Percentiles rank a stretch among this genome's conserved stretches.
These are phyloP conservation scores for Corythucha ciliata DNA, from an alignment of 2,888 invertebrate species.

Conservation along the genomic window DNA sequence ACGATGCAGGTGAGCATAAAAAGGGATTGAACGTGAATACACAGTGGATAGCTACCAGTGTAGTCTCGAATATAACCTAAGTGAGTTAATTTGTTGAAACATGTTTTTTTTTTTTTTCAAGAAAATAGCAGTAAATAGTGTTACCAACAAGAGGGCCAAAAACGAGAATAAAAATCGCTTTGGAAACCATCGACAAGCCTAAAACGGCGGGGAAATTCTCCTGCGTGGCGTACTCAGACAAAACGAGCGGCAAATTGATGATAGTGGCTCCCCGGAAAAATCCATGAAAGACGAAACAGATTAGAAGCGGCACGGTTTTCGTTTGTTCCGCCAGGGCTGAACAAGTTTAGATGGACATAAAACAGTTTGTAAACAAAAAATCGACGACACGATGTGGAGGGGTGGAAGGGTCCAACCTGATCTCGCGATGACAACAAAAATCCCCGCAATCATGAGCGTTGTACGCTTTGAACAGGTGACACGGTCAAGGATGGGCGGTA, in stretches of 20 bases:
- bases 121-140: neutral
- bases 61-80: constrained; percentile 60
- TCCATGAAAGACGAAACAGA: constrained; percentile 53
- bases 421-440: constrained; percentile 49
- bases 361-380: neutral
- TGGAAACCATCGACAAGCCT: constrained; percentile 62
- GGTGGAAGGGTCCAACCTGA: constrained; percentile 45
- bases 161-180: constrained; percentile 57
- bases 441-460: constrained; percentile 53
- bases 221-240: constrained; percentile 53
- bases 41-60: constrained; percentile 57
- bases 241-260: constrained; percentile 60
- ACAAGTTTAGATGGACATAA: constrained; percentile 34
- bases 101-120: constrained; percentile 9
- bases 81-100: constrained; percentile 35
- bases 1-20: constrained; percentile 58
- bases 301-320: constrained; percentile 57
- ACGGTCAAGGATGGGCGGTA: constrained; percentile 55
- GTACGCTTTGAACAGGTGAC: constrained; percentile 52
- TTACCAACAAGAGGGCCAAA: constrained; percentile 48
- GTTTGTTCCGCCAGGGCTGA: constrained; percentile 64
- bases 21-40: constrained; percentile 62
- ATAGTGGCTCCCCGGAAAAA: constrained; percentile 69
- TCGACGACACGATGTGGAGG: neutral
- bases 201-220: constrained; percentile 57